A percentile compares a stretch with the other conserved stretches of the same genome.
Conservation (phyloP, 2,113 vertebrate species). For the Hypanus sabinus region DNA sequence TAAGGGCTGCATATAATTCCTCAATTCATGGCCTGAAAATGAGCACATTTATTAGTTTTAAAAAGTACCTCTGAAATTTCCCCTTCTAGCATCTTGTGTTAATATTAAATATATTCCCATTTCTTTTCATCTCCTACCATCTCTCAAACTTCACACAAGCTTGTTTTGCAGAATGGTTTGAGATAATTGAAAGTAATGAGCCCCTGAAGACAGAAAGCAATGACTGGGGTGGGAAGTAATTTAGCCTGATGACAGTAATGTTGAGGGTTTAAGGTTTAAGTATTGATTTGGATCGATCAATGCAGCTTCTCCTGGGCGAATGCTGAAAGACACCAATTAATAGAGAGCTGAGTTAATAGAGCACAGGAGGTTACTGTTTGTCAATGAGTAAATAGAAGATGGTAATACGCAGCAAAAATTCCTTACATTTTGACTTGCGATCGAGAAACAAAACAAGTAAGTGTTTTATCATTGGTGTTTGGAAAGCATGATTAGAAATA, state of each 20-base stretch:
- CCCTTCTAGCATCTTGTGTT: neutral
- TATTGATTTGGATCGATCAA: slow-evolving; percentile 2
- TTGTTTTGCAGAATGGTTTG: neutral
- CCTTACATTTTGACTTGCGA: neutral
- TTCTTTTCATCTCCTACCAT: too few relatives aligned
- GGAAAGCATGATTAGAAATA: neutral
- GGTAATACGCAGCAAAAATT: neutral
- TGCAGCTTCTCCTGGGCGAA: neutral
- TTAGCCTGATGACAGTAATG: slow-evolving; percentile 7
- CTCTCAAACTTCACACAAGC: neutral
- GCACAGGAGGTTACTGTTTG: neutral
- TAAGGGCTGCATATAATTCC: neutral
- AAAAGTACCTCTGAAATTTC: neutral
- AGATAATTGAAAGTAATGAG: slow-evolving; percentile 12
- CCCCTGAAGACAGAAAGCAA: neutral
- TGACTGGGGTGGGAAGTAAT: neutral
- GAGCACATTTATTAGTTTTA: neutral
- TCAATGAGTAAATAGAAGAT: neutral
- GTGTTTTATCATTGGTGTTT: neutral
- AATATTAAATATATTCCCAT: neutral
- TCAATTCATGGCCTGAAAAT: too few relatives aligned
- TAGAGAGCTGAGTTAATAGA: neutral
- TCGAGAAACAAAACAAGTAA: neutral
- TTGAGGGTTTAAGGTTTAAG: neutral
- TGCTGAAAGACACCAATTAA: neutral